These are phyloP conservation scores for Magallana nippona DNA, from an alignment of 2,888 invertebrate species.

Conservation along the genomic window DNA sequence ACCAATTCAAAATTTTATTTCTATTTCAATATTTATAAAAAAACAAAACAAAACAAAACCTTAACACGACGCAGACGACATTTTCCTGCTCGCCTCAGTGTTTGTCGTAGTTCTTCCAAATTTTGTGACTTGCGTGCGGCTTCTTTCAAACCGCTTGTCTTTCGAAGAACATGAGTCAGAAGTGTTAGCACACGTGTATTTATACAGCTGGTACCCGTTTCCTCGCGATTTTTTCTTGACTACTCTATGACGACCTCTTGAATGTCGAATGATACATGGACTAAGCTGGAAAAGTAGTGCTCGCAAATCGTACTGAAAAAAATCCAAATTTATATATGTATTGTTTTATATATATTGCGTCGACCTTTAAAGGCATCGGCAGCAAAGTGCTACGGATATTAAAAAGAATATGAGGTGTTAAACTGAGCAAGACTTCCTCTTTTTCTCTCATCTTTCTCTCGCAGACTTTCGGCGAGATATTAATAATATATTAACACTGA, in stretches of 20 bases:
- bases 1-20: neutral
- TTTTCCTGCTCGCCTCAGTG: neutral
- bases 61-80: conserved; percentile 16
- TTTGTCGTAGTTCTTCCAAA: neutral
- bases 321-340: neutral
- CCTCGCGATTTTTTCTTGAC: conserved; percentile 33
- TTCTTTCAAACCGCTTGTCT: conserved; percentile 8
- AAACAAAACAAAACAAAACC: no score
- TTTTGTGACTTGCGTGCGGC: conserved; percentile 20
- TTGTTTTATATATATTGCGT: no score
- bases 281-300: conserved; percentile 52
- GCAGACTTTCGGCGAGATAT: no score
- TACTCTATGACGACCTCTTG: conserved; percentile 34
- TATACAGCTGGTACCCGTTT: conserved; percentile 19
- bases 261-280: conserved; percentile 32
- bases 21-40: neutral
- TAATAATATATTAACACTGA: no score
- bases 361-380: no score
- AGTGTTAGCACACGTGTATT: neutral
- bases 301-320: conserved; percentile 59
- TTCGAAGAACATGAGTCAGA: neutral
- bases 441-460: no score
- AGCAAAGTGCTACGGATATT: no score
- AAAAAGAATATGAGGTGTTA: no score
- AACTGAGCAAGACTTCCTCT: no score